These are phyloP conservation scores for Hyles lineata DNA, from an alignment of 2,888 invertebrate species.

Conservation along the genomic window DNA sequence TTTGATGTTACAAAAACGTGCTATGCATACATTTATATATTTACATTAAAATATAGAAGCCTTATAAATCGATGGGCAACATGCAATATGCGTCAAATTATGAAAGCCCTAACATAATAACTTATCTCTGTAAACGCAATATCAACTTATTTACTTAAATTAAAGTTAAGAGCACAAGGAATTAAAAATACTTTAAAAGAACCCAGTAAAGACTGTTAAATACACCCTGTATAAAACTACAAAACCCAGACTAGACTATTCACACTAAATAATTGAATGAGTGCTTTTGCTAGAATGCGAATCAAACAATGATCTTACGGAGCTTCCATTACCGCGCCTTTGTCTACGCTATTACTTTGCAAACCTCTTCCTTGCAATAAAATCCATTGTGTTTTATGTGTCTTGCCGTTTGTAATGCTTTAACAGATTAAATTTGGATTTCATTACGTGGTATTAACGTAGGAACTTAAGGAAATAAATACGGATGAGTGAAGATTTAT, in stretches of 20 bases:
- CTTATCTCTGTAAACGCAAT: too few species aligned
- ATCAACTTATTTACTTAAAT: too few species aligned
- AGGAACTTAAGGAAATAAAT: too few species aligned
- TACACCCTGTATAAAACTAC: neutral
- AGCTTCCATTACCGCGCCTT: constrained; percentile 20
- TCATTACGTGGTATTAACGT: too few species aligned
- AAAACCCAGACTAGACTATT: neutral
- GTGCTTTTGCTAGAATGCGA: constrained; percentile 17
- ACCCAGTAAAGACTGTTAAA: too few species aligned
- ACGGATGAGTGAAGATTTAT: too few species aligned
- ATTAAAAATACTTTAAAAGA: too few species aligned
- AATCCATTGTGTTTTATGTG: constrained; percentile 6
- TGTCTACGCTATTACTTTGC: constrained; percentile 7
- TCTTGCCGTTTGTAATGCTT: neutral
- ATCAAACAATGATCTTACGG: constrained; percentile 17
- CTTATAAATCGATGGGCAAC: too few species aligned
- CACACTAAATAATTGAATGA: constrained; percentile 9
- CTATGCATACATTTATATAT: neutral
- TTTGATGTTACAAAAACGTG: neutral
- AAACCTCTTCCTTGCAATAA: neutral
- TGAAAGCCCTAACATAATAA: too few species aligned
- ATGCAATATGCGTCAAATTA: too few species aligned
- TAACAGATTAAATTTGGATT: neutral
- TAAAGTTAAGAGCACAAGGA: too few species aligned
- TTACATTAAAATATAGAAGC: too few species aligned